Evolutionary conservation across 2,113 vertebrate species (phyloP), one percentile per base, ranked within the genome.

Genomic region (Rhea americana): DNA sequence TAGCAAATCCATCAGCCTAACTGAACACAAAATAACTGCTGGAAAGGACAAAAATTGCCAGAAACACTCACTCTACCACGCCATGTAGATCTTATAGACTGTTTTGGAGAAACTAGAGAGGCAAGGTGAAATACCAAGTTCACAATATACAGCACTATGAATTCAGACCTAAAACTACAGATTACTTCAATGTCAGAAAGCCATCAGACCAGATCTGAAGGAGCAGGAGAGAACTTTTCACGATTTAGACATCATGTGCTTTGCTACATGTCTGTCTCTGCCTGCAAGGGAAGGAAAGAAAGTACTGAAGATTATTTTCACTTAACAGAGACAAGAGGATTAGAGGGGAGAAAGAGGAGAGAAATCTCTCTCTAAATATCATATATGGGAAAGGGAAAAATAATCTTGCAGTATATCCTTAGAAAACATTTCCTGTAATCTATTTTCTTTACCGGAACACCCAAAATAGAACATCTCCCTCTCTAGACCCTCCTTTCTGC

Each of bases 31-130:
- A 95, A 50, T 59, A 73, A 82, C 7, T 59, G 35, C 47, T 82
- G 59, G 32, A 89, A 79, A 91, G 72, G 35, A 93, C 63, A 63
- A 92, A 93, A 22, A 82, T 50, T 65, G 41, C 13, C 48, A 92
- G 72, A 92, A 89, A 63, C 63, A 48, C 7, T 89, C 45, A 67
- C n/a, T 87, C 30, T 89, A 51, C 56, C 28, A 78, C 61, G 71
- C 12, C 24, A 39, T 14, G 12, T 11, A 85, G 41, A 66, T 63
- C 63, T 80, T 77, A 70, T 5, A 71, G 45, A 35, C 19, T 50
- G 12, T 76, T 95, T 74, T 4, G 5, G 86, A 84, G 41, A 32
- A 87, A 66, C 39, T 82, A 26, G 26, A 73, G 28, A 32, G 35
- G 73, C 25, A 85, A 63, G 47, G 11, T 85, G 30, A 89, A 89